A percentile compares a stretch with the other conserved stretches of the same genome.
Evolutionary conservation across 2,888 invertebrate species (phyloP).

Genomic region (Galeopsomyia nigrocyanea): DNA sequence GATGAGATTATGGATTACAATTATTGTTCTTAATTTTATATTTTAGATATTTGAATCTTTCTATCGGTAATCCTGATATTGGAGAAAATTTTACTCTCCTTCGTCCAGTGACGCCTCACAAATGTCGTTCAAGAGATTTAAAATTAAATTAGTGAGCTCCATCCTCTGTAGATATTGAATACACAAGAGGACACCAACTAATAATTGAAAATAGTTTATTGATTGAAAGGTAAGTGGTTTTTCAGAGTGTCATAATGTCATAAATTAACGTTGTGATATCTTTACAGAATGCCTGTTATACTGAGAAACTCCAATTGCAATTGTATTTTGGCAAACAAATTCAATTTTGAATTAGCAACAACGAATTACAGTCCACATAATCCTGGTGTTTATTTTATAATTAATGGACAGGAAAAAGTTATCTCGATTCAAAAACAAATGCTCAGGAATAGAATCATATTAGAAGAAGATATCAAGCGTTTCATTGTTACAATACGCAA

Average conservation of each 20-base stretch:
- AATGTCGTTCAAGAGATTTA: conserved; percentile 94
- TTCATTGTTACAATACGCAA: conserved; percentile 87
- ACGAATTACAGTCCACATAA: conserved; percentile 98
- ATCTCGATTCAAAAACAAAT: conserved; percentile 98
- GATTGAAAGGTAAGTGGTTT: conserved; percentile 82
- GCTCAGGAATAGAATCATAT: conserved; percentile 96
- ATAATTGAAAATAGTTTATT: conserved; percentile 89
- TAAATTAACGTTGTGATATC: neutral
- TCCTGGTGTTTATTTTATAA: conserved; percentile 99
- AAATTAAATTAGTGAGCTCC: conserved; percentile 99
- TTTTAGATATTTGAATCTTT: conserved; percentile 90
- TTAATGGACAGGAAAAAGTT: conserved; percentile 90
- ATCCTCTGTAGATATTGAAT: conserved; percentile 97
- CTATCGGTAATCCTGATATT: conserved; percentile 92
- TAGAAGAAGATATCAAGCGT: conserved; percentile 89
- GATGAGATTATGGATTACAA: too few relatives aligned
- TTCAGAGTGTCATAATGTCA: neutral
- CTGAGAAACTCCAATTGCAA: conserved; percentile 94
- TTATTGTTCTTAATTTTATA: too few relatives aligned
- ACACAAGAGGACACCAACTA: conserved; percentile 91
- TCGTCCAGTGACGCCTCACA: conserved; percentile 90
- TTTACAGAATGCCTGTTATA: conserved; percentile 96
- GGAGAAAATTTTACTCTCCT: conserved; percentile 94
- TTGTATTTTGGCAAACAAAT: conserved; percentile 90
- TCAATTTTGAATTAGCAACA: conserved; percentile 90